These are phyloP conservation scores for Pungitius pungitius DNA, from an alignment of 2,113 vertebrate genomes.

Conservation along the genomic window DNA sequence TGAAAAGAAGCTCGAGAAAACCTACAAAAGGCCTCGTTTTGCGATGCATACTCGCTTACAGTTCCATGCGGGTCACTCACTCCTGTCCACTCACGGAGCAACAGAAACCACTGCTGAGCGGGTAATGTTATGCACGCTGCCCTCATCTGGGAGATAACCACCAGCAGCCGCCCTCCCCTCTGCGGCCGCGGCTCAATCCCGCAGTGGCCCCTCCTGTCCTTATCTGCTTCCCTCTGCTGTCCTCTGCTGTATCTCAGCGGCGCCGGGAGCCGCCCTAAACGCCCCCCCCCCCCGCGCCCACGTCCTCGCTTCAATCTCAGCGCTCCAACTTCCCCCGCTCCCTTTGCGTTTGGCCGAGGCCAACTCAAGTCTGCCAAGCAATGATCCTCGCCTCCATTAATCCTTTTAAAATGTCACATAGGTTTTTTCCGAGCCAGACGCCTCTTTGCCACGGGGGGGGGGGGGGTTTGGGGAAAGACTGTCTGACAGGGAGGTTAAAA, in stretches of 20 bases:
- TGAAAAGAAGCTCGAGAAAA: not conserved
- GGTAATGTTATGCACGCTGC: conserved; percentile 45
- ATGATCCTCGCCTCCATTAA: conserved; percentile 7
- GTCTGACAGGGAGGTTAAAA: conserved; percentile 19
- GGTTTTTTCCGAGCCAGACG: not conserved
- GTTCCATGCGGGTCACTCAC: not conserved
- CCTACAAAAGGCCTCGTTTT: not conserved
- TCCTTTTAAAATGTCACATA: conserved; percentile 27
- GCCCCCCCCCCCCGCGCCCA: not conserved
- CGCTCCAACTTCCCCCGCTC: not conserved
- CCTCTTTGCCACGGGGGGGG: not conserved
- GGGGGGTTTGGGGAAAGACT: not conserved
- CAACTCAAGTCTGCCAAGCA: conserved; percentile 18
- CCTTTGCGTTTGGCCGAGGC: not conserved
- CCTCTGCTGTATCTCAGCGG: conserved; percentile 28
- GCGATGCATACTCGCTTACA: not conserved
- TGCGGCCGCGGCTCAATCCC: conserved; percentile 42
- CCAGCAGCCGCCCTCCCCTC: conserved; percentile 2
- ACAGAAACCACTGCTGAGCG: conserved; percentile 4
- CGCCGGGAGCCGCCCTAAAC: not conserved
- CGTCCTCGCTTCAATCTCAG: not conserved
- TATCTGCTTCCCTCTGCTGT: conserved; percentile 29
- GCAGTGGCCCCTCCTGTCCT: conserved; percentile 17
- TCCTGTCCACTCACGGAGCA: not conserved
- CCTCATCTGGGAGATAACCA: conserved; percentile 42